phyloP scores from a whole-genome alignment of 2,888 invertebrate genomes.

The Thereva nobilitata region DNA sequence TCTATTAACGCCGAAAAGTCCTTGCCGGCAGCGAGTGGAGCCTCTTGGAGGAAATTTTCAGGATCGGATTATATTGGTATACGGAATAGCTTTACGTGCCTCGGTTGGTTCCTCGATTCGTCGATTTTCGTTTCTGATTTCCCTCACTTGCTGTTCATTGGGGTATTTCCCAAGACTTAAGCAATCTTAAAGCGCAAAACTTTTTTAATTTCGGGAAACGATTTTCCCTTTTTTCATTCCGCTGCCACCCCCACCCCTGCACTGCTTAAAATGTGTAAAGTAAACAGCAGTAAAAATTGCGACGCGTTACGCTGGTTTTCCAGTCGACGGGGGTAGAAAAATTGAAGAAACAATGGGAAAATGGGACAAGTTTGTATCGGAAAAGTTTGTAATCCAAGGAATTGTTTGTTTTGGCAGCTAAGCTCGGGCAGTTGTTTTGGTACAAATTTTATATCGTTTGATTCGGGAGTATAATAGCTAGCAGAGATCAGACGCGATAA shows the following conservation, averaged over 20 bases:
- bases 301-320: background rate
- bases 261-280: slow-evolving; percentile 4
- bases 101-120: background rate
- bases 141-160: background rate
- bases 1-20: slow-evolving; percentile 29
- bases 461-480: no score
- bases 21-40: background rate
- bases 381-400: slow-evolving; percentile 2
- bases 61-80: slow-evolving; percentile 10
- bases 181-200: slow-evolving; percentile 28
- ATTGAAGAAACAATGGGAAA: slow-evolving; percentile 5
- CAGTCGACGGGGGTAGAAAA: background rate
- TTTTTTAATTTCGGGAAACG: slow-evolving; percentile 25
- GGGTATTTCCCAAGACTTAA: slow-evolving; percentile 16
- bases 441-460: no score
- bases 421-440: no score
- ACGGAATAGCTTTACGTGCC: slow-evolving; percentile 13
- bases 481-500: no score
- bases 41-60: background rate
- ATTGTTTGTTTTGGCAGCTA: background rate
- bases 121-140: background rate
- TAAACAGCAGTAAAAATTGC: slow-evolving; percentile 20
- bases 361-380: slow-evolving; percentile 7
- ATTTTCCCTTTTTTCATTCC: slow-evolving; percentile 8
- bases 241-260: background rate